Evolutionary conservation across 1,140 invertebrate species (phyloP).

Genomic region (Caenorhabditis remanei): DNA sequence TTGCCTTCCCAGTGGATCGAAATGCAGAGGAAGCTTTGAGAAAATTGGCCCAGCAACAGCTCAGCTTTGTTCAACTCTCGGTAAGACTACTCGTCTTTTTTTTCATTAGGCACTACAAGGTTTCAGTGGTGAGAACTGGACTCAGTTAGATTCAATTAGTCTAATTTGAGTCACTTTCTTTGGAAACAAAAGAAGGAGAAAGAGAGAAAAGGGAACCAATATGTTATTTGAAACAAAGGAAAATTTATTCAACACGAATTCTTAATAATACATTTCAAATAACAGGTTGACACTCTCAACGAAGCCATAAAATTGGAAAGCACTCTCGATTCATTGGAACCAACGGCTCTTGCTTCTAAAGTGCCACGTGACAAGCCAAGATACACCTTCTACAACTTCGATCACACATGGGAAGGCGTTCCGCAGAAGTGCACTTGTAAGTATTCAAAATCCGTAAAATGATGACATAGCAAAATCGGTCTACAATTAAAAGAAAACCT

Average conservation of each 20-base stretch:
- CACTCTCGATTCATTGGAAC: conserved; percentile 62
- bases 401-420: conserved; percentile 66
- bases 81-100: conserved; percentile 45
- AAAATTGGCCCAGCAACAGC: conserved; percentile 79
- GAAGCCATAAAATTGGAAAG: conserved; percentile 77
- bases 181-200: not conserved
- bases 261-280: not conserved
- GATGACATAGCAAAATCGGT: not conserved
- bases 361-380: conserved; percentile 75
- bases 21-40: conserved; percentile 85
- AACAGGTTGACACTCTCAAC: conserved; percentile 74
- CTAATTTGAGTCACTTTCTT: not conserved
- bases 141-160: not conserved
- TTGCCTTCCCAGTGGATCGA: conserved; percentile 91
- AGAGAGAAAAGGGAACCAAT: not conserved
- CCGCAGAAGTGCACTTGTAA: conserved; percentile 67
- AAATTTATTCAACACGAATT: not conserved
- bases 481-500: conserved; percentile 3
- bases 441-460: conserved; percentile 48
- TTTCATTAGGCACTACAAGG: not conserved
- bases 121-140: not conserved
- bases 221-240: too few species aligned
- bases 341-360: conserved; percentile 66
- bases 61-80: conserved; percentile 83
- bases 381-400: conserved; percentile 75